phyloP scores from a whole-genome alignment of 2,888 invertebrate genomes.

The Teinopalpus imperialis region DNA sequence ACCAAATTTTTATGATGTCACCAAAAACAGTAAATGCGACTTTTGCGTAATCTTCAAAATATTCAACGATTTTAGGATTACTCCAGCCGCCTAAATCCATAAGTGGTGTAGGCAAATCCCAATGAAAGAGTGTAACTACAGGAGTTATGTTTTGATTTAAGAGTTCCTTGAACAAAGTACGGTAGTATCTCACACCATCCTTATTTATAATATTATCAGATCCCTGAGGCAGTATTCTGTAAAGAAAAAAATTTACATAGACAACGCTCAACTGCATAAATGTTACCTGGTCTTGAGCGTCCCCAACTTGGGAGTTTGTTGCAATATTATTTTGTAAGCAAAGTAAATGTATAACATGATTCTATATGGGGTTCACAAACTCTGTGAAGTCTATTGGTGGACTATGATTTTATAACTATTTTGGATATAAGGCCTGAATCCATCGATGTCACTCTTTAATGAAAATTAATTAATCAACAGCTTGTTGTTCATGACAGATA shows the following conservation, averaged over 20 bases:
- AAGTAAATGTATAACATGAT: too few relatives aligned
- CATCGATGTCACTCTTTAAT: too few relatives aligned
- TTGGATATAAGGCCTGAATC: too few relatives aligned
- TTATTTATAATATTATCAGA: conserved; percentile 84
- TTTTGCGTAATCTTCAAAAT: conserved; percentile 79
- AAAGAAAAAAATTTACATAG: conserved; percentile 7
- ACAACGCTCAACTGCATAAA: too few relatives aligned
- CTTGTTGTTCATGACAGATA: too few relatives aligned
- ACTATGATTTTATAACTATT: too few relatives aligned
- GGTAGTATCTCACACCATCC: conserved; percentile 88
- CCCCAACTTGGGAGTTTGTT: too few relatives aligned
- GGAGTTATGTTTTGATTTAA: conserved; percentile 85
- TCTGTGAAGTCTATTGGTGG: too few relatives aligned
- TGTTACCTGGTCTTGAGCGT: too few relatives aligned
- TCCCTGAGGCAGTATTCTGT: conserved; percentile 86
- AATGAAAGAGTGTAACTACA: conserved; percentile 85
- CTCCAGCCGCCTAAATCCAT: conserved; percentile 78
- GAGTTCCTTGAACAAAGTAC: conserved; percentile 86
- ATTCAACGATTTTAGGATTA: conserved; percentile 75
- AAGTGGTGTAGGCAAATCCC: conserved; percentile 78
- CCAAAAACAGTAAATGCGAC: conserved; percentile 83
- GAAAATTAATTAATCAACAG: too few relatives aligned
- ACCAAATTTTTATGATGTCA: conserved; percentile 86
- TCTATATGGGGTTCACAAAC: too few relatives aligned
- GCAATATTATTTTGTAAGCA: too few relatives aligned